A percentile compares a stretch with the other conserved stretches of the same genome.
Evolutionary conservation across 2,797 vertebrate species (phyloP).

Genomic region (Syndactyla subalaris): DNA sequence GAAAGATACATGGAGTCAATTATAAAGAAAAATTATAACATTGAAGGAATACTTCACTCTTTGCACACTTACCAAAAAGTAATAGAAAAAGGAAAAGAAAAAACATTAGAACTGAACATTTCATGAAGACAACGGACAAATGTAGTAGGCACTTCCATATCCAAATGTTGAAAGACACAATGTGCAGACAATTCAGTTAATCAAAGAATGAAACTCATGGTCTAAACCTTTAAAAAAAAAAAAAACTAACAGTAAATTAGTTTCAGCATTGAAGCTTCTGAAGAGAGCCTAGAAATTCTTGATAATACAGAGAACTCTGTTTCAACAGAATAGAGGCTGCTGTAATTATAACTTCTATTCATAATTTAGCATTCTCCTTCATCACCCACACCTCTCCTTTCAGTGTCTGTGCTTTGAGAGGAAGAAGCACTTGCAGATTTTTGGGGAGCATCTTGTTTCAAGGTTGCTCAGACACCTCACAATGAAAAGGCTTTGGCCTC

Average conservation of each 20-base stretch:
- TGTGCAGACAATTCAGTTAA: neutral
- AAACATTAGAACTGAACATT: neutral
- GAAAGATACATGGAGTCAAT: neutral
- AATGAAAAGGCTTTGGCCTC: rapidly evolving
- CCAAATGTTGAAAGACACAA: neutral
- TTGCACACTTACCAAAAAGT: neutral
- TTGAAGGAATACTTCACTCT: neutral
- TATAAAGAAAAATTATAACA: neutral
- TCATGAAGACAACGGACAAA: neutral
- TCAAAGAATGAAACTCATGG: neutral
- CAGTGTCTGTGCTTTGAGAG: neutral
- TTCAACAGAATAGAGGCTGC: neutral
- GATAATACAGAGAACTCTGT: neutral
- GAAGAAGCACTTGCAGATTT: neutral
- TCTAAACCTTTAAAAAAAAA: neutral
- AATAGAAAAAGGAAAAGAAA: neutral
- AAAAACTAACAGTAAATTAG: neutral
- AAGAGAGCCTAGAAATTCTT: neutral
- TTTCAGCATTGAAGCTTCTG: neutral
- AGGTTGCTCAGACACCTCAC: neutral
- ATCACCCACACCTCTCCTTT: neutral
- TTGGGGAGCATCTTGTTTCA: neutral
- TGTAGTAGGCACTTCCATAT: neutral
- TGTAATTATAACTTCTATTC: neutral
- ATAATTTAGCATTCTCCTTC: neutral